Percentiles rank a stretch among this genome's conserved stretches.
These are phyloP conservation scores for Hemithea aestivaria DNA, from an alignment of 2,888 invertebrate genomes.

Conservation along the genomic window DNA sequence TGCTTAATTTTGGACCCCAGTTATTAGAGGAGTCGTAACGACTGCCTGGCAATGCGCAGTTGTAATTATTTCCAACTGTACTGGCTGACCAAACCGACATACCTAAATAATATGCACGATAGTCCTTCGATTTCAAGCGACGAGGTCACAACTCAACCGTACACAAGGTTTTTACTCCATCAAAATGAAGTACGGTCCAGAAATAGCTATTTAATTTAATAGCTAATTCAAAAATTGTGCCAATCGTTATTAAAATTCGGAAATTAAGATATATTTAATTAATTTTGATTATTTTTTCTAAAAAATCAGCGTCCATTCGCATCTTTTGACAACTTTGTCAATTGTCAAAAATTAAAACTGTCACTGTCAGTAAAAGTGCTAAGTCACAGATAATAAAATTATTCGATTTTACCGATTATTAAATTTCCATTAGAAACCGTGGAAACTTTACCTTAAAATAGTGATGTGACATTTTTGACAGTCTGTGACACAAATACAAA, in stretches of 20 bases:
- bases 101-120: conserved; percentile 69
- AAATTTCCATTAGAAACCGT: not conserved
- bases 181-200: not conserved
- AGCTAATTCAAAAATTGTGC: not conserved
- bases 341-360: not conserved
- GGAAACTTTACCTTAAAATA: too few species aligned
- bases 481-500: too few species aligned
- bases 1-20: conserved; percentile 71
- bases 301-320: conserved; percentile 1
- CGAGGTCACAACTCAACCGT: conserved; percentile 53
- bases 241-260: not conserved
- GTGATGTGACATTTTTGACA: not conserved
- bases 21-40: conserved; percentile 65
- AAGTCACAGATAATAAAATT: not conserved
- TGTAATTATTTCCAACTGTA: conserved; percentile 78
- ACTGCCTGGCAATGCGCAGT: conserved; percentile 61
- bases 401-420: conserved; percentile 4
- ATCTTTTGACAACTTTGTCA: not conserved
- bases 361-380: not conserved
- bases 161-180: conserved; percentile 5
- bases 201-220: not conserved
- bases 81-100: conserved; percentile 87
- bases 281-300: too few species aligned
- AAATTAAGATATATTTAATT: too few species aligned
- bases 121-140: conserved; percentile 61